phyloP scores from a whole-genome alignment of 2,113 vertebrate genomes.

The Scolopax mira region DNA sequence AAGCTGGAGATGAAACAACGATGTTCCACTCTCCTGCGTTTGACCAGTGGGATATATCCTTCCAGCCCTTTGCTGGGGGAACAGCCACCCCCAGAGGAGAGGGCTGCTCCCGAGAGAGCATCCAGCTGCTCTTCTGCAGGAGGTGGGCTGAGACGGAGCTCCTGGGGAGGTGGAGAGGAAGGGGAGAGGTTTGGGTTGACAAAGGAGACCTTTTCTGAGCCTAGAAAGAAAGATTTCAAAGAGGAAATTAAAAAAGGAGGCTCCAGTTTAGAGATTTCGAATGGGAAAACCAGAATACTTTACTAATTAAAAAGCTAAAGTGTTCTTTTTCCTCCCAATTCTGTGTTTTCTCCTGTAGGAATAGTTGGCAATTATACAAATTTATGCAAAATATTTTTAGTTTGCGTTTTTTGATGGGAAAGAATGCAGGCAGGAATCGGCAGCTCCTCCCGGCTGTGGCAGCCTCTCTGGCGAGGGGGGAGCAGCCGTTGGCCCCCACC shows the following conservation, averaged over 20 bases:
- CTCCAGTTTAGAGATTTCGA: background rate
- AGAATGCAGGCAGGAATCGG: background rate
- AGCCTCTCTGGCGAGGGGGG: rapidly evolving
- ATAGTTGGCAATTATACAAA: background rate
- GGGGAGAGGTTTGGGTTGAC: background rate
- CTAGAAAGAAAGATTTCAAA: background rate
- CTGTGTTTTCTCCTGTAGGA: background rate
- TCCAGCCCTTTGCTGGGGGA: background rate
- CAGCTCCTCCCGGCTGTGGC: background rate
- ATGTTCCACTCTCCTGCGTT: rapidly evolving
- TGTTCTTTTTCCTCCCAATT: background rate
- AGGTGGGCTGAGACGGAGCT: background rate
- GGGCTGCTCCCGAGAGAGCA: background rate
- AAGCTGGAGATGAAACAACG: background rate
- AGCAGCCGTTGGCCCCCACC: background rate
- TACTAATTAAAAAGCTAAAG: background rate
- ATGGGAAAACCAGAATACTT: background rate
- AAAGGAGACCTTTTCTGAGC: background rate
- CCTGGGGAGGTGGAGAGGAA: background rate
- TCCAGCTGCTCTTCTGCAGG: background rate
- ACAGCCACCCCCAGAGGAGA: background rate
- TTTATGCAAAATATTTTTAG: slow-evolving; percentile 2
- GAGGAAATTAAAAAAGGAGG: background rate
- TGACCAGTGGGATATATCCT: background rate
- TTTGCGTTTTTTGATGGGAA: background rate